These are phyloP conservation scores for Loris lydekkerianus DNA, from an alignment of 2,797 vertebrate species.

Conservation along the genomic window DNA sequence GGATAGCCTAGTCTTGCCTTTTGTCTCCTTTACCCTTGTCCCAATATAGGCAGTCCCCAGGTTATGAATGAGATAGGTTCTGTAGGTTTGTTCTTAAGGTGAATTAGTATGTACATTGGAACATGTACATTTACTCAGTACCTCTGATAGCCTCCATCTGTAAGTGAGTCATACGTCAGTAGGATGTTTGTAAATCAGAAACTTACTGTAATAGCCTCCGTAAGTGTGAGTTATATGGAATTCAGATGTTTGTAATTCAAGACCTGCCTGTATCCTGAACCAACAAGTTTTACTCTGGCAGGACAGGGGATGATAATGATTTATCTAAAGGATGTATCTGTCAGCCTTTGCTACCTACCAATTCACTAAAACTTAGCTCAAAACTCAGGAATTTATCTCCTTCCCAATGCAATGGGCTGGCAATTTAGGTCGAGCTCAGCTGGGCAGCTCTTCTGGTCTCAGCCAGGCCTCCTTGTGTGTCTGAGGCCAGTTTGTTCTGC, in stretches of 20 bases:
- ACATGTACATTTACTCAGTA: too few species aligned
- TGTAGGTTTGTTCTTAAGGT: too few species aligned
- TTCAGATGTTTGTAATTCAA: too few species aligned
- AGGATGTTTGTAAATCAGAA: too few species aligned
- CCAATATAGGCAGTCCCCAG: background rate
- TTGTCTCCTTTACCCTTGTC: background rate
- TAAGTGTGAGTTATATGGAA: too few species aligned
- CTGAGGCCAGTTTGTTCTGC: background rate
- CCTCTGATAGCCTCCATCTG: too few species aligned
- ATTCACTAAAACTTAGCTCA: background rate
- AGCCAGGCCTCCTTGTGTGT: rapidly evolving
- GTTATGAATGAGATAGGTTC: too few species aligned
- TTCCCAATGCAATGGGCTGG: background rate
- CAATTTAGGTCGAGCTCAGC: too few species aligned
- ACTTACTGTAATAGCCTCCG: too few species aligned
- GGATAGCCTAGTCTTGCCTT: background rate
- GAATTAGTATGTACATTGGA: too few species aligned
- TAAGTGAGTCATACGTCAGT: too few species aligned
- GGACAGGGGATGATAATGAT: background rate
- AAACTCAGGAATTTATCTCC: background rate
- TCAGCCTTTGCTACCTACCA: background rate
- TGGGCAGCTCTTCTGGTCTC: background rate
- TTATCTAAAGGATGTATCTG: background rate
- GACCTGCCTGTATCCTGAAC: background rate
- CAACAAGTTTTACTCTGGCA: background rate